Percentiles rank a stretch among this genome's conserved stretches.
phyloP scores from a whole-genome alignment of 1,140 invertebrate species.

The Plutomurus gul region DNA sequence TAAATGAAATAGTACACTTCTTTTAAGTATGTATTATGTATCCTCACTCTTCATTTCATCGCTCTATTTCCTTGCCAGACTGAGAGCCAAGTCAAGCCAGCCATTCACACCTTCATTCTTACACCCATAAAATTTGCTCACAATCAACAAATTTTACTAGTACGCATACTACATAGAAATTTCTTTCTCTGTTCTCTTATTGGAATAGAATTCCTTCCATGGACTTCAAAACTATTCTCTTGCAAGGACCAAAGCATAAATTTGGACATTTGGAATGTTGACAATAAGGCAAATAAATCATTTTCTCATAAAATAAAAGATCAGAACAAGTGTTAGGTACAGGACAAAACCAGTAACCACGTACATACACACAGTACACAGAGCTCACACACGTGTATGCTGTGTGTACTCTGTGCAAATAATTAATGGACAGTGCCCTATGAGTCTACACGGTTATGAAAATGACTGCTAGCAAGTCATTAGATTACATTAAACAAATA shows the following conservation, averaged over 20 bases:
- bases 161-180: neutral
- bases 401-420: too few species aligned
- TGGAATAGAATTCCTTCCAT: neutral
- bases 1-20: neutral
- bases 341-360: neutral
- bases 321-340: neutral
- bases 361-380: neutral
- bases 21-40: neutral
- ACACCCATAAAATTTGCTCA: neutral
- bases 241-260: too few species aligned
- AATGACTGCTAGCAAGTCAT: too few species aligned
- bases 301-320: slow-evolving; percentile 14
- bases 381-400: too few species aligned
- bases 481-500: too few species aligned
- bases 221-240: neutral
- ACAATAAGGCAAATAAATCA: slow-evolving; percentile 23
- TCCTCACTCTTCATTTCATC: neutral
- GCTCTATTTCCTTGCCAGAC: neutral
- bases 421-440: too few species aligned
- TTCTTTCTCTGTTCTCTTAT: slow-evolving; percentile 15
- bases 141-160: neutral
- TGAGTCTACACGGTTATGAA: too few species aligned
- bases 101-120: slow-evolving; percentile 17
- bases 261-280: neutral
- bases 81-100: too few species aligned